Evolutionary conservation across 2,888 invertebrate species (phyloP), one percentile per base, ranked within the genome.

Genomic region (Sphinx pinastri): DNA sequence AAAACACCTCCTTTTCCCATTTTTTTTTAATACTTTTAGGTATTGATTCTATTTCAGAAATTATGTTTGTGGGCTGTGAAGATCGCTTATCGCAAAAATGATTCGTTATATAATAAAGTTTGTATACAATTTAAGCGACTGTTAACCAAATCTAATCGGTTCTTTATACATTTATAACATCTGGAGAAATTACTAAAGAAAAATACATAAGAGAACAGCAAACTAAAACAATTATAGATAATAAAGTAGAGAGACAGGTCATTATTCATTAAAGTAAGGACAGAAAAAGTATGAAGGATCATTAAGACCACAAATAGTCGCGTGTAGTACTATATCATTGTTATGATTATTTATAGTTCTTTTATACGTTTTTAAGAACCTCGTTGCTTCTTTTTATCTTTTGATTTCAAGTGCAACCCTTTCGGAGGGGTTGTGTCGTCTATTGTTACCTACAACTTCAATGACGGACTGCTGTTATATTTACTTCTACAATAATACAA

Each of bases 211-310:
- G 25, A 13, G 57, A 57, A 12, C 19, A 25, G 25, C 13, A 57
- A 57, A 57, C 57, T 57, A 57, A 57, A 57, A 19, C 57, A 57
- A 57, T 57, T 57, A 25, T n/a, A 19, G 25, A 19, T 38, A 63
- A 19, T 47, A 47, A 19, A 19, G 19, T 2, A 25, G 25, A 19
- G 19, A 13, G 19, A 19, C 19, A 47, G 19, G 63, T 63, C 63
- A 63, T 60, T 60, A 47, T 63, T 63, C 63, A 63, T 49, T 49
- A 47, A 63, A 63, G 19, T 49, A 63, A 11, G 49, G 19, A 49
- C 10, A 63, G 63, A 47, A 63, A 63, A 63, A 63, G 19, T 60
- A n/a, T 63, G 47, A 63, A 63, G 49, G 49, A 49, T 63, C 63
- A 25, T 25, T 1, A 19, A 60, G 60, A 19, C 19, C 12, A 12